Base-by-base conservation (phyloP, 2,888 invertebrate species). In the Yponomeuta sedellus region DNA sequence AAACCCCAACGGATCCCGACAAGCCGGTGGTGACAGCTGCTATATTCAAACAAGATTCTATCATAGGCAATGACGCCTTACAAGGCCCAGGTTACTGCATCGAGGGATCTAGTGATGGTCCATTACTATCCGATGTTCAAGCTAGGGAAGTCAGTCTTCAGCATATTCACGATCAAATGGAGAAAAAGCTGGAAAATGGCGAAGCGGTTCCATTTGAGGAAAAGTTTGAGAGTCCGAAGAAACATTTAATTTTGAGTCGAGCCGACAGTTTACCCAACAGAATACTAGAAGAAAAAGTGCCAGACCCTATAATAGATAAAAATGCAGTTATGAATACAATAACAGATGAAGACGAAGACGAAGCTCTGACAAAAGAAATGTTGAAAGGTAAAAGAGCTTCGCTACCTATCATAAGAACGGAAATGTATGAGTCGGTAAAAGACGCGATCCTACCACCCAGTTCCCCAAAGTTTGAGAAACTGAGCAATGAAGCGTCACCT, bases 21-120 rank as follows among this genome's bases (percentile, higher is more conserved):
- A 94, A 93, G 70, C 95, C 95, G 5, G 93, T 94, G 40, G 94
- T 95, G 63, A 95, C 94, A 57, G 94, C 95, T 0, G 95, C 94
- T 0, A 92, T 95, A 61, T 92, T 94, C 70, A 95, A 95, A 71
- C 92, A 94, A 75, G 93, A 93, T 75, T 88, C 92, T 0, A 88
- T 92, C 6, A 92, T 92, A 68, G 87, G 88, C 2, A 89, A 78
- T 28, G 91, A 91, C 28, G 81, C 77, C 16, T 70, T 88, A 16
- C 88, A 87, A 76, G 89, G 87, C 0, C 88, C 90, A 5, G 89
- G 85, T 4, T 91, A 91, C 64, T 88, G 88, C 65, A 84, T 92
- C 25, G 92, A 92, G 76, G 91, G 92, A 0, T 91, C 92, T 0
- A 88, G 88, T 16, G 92, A 92, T 62, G 92, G 92, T 1, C 91